Evolutionary conservation across 2,888 invertebrate genomes (phyloP).

Genomic region (Drosophila pullipes): DNA sequence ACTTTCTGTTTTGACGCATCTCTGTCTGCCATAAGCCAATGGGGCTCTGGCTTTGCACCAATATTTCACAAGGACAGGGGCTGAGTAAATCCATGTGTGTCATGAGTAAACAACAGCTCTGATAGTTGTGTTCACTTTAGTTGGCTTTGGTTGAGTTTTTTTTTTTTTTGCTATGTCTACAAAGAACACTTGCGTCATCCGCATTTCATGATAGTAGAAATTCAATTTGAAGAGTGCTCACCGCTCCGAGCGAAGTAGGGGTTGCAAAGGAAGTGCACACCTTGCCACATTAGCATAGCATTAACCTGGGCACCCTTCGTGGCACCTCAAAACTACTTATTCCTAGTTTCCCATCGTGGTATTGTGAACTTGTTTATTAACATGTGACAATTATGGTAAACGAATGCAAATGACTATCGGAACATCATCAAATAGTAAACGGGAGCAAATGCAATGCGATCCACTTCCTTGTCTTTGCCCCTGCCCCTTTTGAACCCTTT

Average conservation of each 20-base stretch:
- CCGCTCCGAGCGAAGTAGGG: slow-evolving; percentile 36
- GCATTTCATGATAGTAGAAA: slow-evolving; percentile 37
- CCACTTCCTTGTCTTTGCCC: slow-evolving; percentile 39
- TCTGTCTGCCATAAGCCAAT: slow-evolving; percentile 56
- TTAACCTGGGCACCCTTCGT: slow-evolving; percentile 51
- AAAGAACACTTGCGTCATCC: slow-evolving; percentile 72
- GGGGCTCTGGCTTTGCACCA: not conserved
- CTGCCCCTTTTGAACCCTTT: slow-evolving; percentile 35
- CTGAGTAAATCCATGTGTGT: slow-evolving; percentile 16
- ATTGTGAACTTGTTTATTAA: slow-evolving; percentile 70
- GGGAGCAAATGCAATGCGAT: slow-evolving; percentile 51
- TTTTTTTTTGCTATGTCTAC: slow-evolving; percentile 43
- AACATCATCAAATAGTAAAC: slow-evolving; percentile 21
- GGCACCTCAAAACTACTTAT: slow-evolving; percentile 4
- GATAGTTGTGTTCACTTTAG: slow-evolving; percentile 39
- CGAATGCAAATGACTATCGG: slow-evolving; percentile 54
- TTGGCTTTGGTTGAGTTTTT: slow-evolving; percentile 1
- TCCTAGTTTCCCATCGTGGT: slow-evolving; percentile 44
- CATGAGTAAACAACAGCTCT: slow-evolving; percentile 60
- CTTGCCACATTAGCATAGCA: slow-evolving; percentile 75
- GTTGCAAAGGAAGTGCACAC: slow-evolving; percentile 72
- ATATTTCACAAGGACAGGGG: not conserved
- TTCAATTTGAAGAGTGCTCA: slow-evolving; percentile 23
- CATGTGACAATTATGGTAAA: slow-evolving; percentile 76
- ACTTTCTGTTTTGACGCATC: slow-evolving; percentile 76